Conservation (phyloP, 2,888 invertebrate genomes). For the Gerris lacustris region DNA sequence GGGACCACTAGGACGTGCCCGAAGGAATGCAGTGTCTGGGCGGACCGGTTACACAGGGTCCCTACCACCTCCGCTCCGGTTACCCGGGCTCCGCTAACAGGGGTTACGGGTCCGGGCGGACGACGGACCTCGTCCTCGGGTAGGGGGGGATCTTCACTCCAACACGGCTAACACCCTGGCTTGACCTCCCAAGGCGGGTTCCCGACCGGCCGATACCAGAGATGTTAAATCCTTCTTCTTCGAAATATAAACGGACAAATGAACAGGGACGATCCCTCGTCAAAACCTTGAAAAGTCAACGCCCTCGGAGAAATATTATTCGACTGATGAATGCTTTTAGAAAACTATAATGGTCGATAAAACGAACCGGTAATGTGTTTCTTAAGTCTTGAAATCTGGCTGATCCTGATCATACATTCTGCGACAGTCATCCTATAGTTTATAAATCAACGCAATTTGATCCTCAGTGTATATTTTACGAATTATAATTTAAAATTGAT, state of each 20-base stretch:
- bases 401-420: no score
- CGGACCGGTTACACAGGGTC: slow-evolving; percentile 2
- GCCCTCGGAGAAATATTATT: background rate
- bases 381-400: no score
- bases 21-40: slow-evolving; percentile 3
- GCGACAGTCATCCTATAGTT: no score
- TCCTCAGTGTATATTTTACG: no score
- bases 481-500: no score
- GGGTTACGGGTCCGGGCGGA: background rate
- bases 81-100: background rate
- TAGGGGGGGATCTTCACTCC: background rate
- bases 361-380: no score
- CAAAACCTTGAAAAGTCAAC: background rate
- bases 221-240: background rate
- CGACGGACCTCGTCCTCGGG: background rate
- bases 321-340: no score
- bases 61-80: background rate
- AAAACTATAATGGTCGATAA: no score
- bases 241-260: background rate
- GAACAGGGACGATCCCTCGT: background rate
- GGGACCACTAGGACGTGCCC: background rate
- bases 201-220: background rate
- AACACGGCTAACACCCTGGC: background rate
- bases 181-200: background rate
- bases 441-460: no score